Evolutionary conservation across 2,113 vertebrate genomes (phyloP).

Genomic region (Platysternon megacephalum): DNA sequence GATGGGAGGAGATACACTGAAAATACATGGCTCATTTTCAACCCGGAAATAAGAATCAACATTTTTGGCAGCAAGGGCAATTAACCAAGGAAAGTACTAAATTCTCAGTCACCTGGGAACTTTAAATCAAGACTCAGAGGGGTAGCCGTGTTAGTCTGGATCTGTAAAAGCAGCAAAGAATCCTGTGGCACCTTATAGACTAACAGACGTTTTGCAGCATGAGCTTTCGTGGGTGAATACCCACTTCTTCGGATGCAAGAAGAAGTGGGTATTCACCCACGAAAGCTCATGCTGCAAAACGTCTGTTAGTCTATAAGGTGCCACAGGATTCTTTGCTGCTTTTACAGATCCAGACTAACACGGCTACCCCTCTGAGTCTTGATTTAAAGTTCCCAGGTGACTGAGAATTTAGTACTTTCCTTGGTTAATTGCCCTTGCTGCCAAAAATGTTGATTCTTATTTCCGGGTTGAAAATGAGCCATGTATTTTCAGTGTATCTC

Average conservation of each 20-base stretch:
- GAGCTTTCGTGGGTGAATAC: too few species aligned
- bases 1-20: background rate
- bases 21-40: background rate
- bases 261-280: too few species aligned
- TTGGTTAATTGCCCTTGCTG: background rate
- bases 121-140: background rate
- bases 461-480: background rate
- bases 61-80: background rate
- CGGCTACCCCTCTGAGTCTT: too few species aligned
- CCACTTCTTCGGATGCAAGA: too few species aligned
- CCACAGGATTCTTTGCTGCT: too few species aligned
- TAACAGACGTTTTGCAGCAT: too few species aligned
- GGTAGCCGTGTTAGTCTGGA: too few species aligned
- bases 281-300: too few species aligned
- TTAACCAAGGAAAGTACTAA: background rate
- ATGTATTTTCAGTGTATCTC: background rate
- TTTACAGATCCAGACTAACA: too few species aligned
- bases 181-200: too few species aligned
- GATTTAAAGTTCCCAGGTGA: background rate
- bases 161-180: too few species aligned
- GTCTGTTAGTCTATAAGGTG: too few species aligned
- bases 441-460: background rate
- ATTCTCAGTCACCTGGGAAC: fast-evolving
- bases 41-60: background rate
- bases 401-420: background rate